Percentiles rank a stretch among this genome's conserved stretches.
Conservation (phyloP, 1,140 invertebrate genomes). For the Holotrichia oblita region DNA sequence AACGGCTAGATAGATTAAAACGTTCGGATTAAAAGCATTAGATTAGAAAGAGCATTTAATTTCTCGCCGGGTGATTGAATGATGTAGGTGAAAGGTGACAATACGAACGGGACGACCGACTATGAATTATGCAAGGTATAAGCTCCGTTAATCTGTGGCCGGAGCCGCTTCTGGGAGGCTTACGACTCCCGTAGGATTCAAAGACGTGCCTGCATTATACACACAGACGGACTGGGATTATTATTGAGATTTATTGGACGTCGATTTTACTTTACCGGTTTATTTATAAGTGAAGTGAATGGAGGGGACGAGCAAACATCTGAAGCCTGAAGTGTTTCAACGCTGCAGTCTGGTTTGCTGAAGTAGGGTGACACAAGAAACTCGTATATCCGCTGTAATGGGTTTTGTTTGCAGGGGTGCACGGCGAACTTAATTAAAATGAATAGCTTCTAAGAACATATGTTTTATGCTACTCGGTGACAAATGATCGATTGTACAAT, state of each 20-base stretch:
- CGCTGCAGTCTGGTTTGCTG: neutral
- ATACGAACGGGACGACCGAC: constrained; percentile 42
- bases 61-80: constrained; percentile 47
- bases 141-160: constrained; percentile 48
- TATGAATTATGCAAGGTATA: constrained; percentile 52
- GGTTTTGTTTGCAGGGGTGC: neutral
- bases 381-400: constrained; percentile 23
- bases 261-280: constrained; percentile 28
- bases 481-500: constrained; percentile 26
- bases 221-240: constrained; percentile 30
- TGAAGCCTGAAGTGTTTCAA: constrained; percentile 12
- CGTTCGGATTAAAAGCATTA: constrained; percentile 35
- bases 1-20: constrained; percentile 17
- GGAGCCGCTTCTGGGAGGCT: constrained; percentile 28
- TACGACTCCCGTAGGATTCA: constrained; percentile 24
- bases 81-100: constrained; percentile 51
- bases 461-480: constrained; percentile 11
- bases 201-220: constrained; percentile 30
- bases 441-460: constrained; percentile 13
- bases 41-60: constrained; percentile 39
- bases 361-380: constrained; percentile 10
- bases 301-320: constrained; percentile 8
- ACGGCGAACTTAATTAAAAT: constrained; percentile 5
- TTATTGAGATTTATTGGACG: constrained; percentile 36
- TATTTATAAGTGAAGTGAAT: constrained; percentile 33